Base-by-base conservation (phyloP, 2,888 invertebrate species). In the Zeuzera pyrina region DNA sequence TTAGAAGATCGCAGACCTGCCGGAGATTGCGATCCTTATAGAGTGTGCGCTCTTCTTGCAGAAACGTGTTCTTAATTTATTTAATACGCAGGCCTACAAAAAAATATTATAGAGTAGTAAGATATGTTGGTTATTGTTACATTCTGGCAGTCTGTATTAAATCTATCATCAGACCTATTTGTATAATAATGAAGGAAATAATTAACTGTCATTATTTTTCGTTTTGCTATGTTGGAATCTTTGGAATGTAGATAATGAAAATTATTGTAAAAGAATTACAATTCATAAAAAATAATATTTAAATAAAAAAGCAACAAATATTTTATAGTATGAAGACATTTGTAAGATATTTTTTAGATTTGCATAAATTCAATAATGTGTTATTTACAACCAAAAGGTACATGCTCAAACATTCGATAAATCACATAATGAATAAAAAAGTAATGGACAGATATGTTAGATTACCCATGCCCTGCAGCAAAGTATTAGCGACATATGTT, bases 1-100 rank as follows among this genome's bases (percentile, higher is more conserved):
- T 85, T 98, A 44, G 98, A 98, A 78, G 97, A 98, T 77, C 86
- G 97, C 41, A 87, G 97, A 56, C 95, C 96, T 15, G 89, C 94
- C 38, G 94, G 94, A 34, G 95, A 96, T 69, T 95, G 94, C 73
- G 96, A 96, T 79, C 95, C 96, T 1, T 96, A 96, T 22, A 55
- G 67, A 54, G 68, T 79, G 8, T 77, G 78, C 47, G 53, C 70
- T 27, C 40, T 93, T 87, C 56, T 79, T 12, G 72, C 66, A 27
- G 69, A 72, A 54, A 66, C 69, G 14, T 57, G 68, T 41, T 27
- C 13, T 25, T 25, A 25, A 25, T 12, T 7, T 19, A 7, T 19
- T 31, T 49, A n/a, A n/a, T n/a, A n/a, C n/a, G n/a, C n/a, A n/a
- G n/a, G 10, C 12, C 6, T 22, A 13, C 14, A 7, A 19, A 15